Evolutionary conservation across 2,888 invertebrate species (phyloP).

Genomic region (Bellardia bayeri): DNA sequence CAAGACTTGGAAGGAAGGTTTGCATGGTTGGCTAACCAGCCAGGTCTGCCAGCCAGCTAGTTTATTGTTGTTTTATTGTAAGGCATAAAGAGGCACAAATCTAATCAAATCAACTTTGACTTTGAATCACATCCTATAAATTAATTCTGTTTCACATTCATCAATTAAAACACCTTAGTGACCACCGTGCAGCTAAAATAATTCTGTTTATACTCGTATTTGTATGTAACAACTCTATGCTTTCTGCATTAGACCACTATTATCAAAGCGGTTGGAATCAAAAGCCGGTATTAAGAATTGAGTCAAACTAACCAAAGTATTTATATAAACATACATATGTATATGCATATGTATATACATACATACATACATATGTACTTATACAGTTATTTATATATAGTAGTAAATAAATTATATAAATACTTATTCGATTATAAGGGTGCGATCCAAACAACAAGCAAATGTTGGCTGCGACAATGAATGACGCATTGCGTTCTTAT

Average conservation of each 20-base stretch:
- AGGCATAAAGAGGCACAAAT: no score
- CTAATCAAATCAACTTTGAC: no score
- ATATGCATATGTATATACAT: no score
- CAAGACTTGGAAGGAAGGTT: no score
- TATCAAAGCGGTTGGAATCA: slow-evolving; percentile 53
- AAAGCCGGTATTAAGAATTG: slow-evolving; percentile 55
- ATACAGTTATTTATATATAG: background rate
- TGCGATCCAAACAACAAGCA: slow-evolving; percentile 9
- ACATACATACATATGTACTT: background rate
- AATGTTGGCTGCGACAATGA: slow-evolving; percentile 25
- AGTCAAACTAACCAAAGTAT: slow-evolving; percentile 1
- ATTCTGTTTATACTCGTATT: background rate
- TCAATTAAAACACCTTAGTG: background rate
- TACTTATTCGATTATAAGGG: slow-evolving; percentile 52
- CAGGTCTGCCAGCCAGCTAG: no score
- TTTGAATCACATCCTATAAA: no score
- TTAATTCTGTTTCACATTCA: background rate
- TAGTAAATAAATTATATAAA: slow-evolving; percentile 7
- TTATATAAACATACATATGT: background rate
- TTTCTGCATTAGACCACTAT: slow-evolving; percentile 33
- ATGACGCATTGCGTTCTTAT: slow-evolving; percentile 18
- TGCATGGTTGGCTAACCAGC: no score
- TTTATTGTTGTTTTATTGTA: no score
- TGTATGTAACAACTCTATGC: slow-evolving; percentile 1
- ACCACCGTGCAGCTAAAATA: slow-evolving; percentile 35